phyloP scores from a whole-genome alignment of 2,888 invertebrate species.

The Archips crataeganus region DNA sequence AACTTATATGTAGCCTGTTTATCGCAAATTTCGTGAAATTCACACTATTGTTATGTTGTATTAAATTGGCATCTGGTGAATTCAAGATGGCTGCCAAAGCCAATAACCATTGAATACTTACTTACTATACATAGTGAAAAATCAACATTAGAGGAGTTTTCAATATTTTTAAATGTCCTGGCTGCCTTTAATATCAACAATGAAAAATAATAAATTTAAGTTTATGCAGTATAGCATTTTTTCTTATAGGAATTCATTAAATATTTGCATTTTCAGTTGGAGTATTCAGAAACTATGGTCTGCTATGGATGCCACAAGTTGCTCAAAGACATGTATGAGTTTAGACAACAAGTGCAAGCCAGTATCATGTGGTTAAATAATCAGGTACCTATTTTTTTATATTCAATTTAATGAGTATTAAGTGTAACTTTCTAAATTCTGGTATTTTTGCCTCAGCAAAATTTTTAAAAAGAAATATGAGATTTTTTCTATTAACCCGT shows the following conservation, averaged over 20 bases:
- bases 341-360: slow-evolving; percentile 59
- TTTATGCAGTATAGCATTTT: slow-evolving; percentile 3
- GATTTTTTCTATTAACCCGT: too few relatives aligned
- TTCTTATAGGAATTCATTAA: background rate
- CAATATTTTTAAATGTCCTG: background rate
- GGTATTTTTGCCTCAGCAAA: too few relatives aligned
- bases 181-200: background rate
- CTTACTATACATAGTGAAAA: background rate
- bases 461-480: too few relatives aligned
- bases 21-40: slow-evolving; percentile 12
- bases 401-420: too few relatives aligned
- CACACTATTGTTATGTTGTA: slow-evolving; percentile 44
- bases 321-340: slow-evolving; percentile 61
- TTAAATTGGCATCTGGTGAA: slow-evolving; percentile 56
- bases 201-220: background rate
- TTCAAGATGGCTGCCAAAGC: slow-evolving; percentile 54
- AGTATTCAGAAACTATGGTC: slow-evolving; percentile 48
- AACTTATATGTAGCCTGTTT: background rate
- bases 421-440: too few relatives aligned
- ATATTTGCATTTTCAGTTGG: slow-evolving; percentile 51
- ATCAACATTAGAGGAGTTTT: background rate
- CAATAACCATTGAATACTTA: slow-evolving; percentile 13
- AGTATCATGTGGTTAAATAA: slow-evolving; percentile 52
- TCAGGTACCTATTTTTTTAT: slow-evolving; percentile 53
- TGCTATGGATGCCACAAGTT: slow-evolving; percentile 64